Conservation (phyloP, 2,888 invertebrate genomes). For the Hirtodrosophila trivittata region DNA sequence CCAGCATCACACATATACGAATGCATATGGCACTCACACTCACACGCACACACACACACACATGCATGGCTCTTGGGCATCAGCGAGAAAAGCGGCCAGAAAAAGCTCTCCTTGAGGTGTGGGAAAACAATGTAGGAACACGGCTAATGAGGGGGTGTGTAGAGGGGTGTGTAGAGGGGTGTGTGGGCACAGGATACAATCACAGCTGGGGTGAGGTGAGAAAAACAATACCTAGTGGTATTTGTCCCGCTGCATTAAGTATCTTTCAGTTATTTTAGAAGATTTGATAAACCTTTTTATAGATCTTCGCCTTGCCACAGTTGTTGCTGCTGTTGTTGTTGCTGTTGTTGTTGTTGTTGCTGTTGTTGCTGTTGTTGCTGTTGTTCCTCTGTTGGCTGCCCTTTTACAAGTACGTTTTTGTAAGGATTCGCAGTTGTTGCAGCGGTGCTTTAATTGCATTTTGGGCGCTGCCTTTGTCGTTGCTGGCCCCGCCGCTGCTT, state of each 20-base stretch:
- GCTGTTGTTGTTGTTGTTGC: slow-evolving; percentile 10
- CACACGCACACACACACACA: slow-evolving; percentile 9
- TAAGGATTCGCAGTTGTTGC: slow-evolving; percentile 57
- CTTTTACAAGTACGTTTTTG: slow-evolving; percentile 72
- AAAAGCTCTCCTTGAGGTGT: slow-evolving; percentile 24
- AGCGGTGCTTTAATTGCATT: slow-evolving; percentile 77
- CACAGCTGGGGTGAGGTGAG: neutral
- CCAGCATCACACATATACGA: slow-evolving; percentile 11
- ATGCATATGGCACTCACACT: slow-evolving; percentile 48
- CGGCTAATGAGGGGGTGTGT: slow-evolving; percentile 2
- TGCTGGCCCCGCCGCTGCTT: too few species aligned
- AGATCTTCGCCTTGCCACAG: too few species aligned
- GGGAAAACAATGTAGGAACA: neutral
- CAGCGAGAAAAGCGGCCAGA: slow-evolving; percentile 49
- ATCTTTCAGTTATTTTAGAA: slow-evolving; percentile 77
- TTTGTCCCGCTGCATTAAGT: slow-evolving; percentile 78
- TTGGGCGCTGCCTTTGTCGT: too few species aligned
- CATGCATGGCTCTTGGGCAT: slow-evolving; percentile 6
- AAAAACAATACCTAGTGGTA: slow-evolving; percentile 75
- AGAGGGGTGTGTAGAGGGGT: neutral
- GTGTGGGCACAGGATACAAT: neutral
- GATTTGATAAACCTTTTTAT: slow-evolving; percentile 58
- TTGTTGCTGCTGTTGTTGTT: slow-evolving; percentile 29
- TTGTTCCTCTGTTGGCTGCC: slow-evolving; percentile 50
- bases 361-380: slow-evolving; percentile 17